A percentile compares a stretch with the other conserved stretches of the same genome.
Evolutionary conservation across 2,113 vertebrate genomes (phyloP).

Genomic region (Edolisoma coerulescens): DNA sequence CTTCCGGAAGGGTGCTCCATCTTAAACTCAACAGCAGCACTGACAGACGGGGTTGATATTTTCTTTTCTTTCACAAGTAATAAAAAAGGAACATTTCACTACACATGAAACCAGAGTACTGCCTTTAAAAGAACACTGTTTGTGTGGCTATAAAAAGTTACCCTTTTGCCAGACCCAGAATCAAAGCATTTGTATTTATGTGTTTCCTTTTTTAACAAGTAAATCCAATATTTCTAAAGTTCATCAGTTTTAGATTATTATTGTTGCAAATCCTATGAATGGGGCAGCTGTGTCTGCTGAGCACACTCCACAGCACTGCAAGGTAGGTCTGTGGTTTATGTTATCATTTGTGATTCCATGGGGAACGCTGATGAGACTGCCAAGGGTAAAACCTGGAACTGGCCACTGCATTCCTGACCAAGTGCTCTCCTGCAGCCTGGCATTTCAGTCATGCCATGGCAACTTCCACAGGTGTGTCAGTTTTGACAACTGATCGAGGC

Average conservation of each 20-base stretch:
- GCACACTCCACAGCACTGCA: background rate
- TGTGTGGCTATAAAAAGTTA: constrained; percentile 54
- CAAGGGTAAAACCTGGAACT: background rate
- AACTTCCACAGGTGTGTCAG: background rate
- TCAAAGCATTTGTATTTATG: constrained; percentile 47
- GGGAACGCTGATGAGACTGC: background rate
- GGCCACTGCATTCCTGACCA: background rate
- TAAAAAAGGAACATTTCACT: constrained; percentile 57
- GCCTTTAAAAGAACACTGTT: constrained; percentile 57
- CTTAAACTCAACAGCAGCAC: constrained; percentile 44
- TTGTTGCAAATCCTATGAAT: background rate
- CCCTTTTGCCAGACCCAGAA: constrained; percentile 44
- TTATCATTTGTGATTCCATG: background rate
- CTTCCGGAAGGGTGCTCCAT: constrained; percentile 50
- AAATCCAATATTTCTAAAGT: constrained; percentile 35
- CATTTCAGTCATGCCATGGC: background rate
- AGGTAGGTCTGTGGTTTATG: background rate
- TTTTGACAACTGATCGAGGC: background rate
- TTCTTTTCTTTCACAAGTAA: constrained; percentile 57
- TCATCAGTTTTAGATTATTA: constrained; percentile 30
- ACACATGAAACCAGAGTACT: constrained; percentile 27
- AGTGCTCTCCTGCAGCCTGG: background rate
- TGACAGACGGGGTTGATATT: constrained; percentile 36
- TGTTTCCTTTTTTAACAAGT: constrained; percentile 36
- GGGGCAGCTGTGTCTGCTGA: background rate